A percentile compares a stretch with the other conserved stretches of the same genome.
Evolutionary conservation across 2,888 invertebrate genomes (phyloP).

Genomic region (Ornithoptera alexandrae): DNA sequence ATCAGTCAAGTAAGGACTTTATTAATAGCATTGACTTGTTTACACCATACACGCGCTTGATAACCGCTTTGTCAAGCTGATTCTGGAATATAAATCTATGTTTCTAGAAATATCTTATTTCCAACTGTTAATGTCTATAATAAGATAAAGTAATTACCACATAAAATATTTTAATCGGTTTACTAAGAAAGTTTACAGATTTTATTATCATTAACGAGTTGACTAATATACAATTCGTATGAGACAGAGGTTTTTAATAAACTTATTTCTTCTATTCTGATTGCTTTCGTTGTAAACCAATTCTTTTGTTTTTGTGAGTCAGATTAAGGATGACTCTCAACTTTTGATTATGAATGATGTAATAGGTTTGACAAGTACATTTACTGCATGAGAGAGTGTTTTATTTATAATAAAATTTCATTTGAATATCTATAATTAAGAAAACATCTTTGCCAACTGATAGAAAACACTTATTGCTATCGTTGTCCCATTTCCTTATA

Average conservation of each 20-base stretch:
- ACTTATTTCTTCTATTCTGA: not conserved
- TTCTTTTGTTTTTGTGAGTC: too few relatives aligned
- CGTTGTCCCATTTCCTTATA: too few relatives aligned
- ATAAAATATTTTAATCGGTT: not conserved
- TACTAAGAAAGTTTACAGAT: not conserved
- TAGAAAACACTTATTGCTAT: too few relatives aligned
- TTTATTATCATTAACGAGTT: not conserved
- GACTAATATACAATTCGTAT: not conserved
- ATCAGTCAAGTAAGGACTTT: conserved; percentile 38
- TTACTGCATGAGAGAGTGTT: too few relatives aligned
- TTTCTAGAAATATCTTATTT: conserved; percentile 35
- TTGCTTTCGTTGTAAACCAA: not conserved
- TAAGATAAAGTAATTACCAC: not conserved
- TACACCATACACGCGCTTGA: conserved; percentile 49
- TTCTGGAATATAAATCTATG: conserved; percentile 41
- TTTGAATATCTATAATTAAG: too few relatives aligned
- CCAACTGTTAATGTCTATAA: not conserved
- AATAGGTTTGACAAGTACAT: too few relatives aligned
- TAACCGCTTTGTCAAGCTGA: conserved; percentile 43
- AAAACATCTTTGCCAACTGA: too few relatives aligned
- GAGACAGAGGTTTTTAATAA: not conserved
- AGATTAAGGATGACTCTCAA: too few relatives aligned
- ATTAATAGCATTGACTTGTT: conserved; percentile 47
- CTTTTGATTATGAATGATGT: too few relatives aligned
- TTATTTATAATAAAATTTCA: too few relatives aligned